Evolutionary conservation across 2,113 vertebrate species (phyloP).

Genomic region (Pterocles burchelli): DNA sequence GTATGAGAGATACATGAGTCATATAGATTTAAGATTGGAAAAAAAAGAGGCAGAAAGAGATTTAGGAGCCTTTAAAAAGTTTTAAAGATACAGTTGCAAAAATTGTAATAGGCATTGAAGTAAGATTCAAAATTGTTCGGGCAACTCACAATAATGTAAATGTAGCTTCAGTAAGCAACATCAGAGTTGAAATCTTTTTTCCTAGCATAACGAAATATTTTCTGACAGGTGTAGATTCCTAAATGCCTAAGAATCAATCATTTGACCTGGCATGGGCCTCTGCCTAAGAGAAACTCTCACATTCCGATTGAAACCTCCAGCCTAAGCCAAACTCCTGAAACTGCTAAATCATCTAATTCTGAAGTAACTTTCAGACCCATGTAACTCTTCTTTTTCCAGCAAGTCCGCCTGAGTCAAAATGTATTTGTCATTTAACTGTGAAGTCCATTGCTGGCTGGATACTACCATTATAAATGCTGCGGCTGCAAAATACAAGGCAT

Average conservation of each 20-base stretch:
- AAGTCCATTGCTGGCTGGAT: not conserved
- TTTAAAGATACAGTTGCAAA: not conserved
- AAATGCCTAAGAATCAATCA: not conserved
- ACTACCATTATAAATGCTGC: not conserved
- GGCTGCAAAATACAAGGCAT: not conserved
- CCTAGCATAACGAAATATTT: not conserved
- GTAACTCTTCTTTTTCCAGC: not conserved
- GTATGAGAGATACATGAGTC: not conserved
- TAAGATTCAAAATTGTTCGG: not conserved
- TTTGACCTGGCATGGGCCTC: not conserved
- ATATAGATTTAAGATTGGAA: not conserved
- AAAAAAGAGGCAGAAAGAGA: not conserved
- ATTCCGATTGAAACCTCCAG: not conserved
- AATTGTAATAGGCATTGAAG: not conserved
- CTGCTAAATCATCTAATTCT: not conserved
- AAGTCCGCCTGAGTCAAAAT: not conserved
- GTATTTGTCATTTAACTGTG: not conserved
- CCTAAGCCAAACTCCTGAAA: not conserved
- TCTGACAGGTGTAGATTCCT: not conserved
- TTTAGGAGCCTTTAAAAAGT: not conserved
- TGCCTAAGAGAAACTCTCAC: not conserved
- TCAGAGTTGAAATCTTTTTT: not conserved
- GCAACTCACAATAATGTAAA: not conserved
- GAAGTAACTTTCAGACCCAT: not conserved
- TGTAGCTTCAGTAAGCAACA: not conserved